Percentiles rank a stretch among this genome's conserved stretches.
These are phyloP conservation scores for Ephestia elutella DNA, from an alignment of 1,140 invertebrate genomes.

Conservation along the genomic window DNA sequence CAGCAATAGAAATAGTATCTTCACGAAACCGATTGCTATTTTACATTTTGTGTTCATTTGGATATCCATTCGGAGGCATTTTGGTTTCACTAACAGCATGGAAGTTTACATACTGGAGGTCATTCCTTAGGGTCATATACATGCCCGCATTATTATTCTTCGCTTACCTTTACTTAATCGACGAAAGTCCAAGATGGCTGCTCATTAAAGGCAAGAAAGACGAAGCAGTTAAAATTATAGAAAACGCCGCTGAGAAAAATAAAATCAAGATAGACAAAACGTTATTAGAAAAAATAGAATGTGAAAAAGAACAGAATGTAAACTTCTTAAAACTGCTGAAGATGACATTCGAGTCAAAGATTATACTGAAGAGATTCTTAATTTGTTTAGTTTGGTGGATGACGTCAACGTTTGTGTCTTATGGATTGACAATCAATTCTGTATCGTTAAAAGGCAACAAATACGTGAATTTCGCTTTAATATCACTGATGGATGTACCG, in stretches of 20 bases:
- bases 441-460: slow-evolving; percentile 81
- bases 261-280: slow-evolving; percentile 36
- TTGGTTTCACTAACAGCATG: slow-evolving; percentile 30
- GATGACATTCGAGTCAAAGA: slow-evolving; percentile 42
- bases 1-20: slow-evolving; percentile 51
- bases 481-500: slow-evolving; percentile 79
- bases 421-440: slow-evolving; percentile 85
- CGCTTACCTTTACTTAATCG: slow-evolving; percentile 40
- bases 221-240: slow-evolving; percentile 35
- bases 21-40: slow-evolving; percentile 38
- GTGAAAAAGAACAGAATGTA: slow-evolving; percentile 25
- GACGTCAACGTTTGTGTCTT: slow-evolving; percentile 83
- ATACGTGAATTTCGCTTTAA: slow-evolving; percentile 81
- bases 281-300: slow-evolving; percentile 36
- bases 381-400: slow-evolving; percentile 82
- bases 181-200: slow-evolving; percentile 77
- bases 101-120: slow-evolving; percentile 46
- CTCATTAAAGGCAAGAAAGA: slow-evolving; percentile 73
- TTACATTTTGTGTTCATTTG: slow-evolving; percentile 31
- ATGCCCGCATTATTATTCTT: slow-evolving; percentile 43
- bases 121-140: slow-evolving; percentile 44
- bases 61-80: slow-evolving; percentile 34
- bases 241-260: slow-evolving; percentile 48
- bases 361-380: slow-evolving; percentile 49
- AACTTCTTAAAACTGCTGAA: slow-evolving; percentile 28